Evolutionary conservation across 2,888 invertebrate genomes (phyloP), one percentile per base, ranked within the genome.

Genomic region (Spatulosminthurus flaviceps): DNA sequence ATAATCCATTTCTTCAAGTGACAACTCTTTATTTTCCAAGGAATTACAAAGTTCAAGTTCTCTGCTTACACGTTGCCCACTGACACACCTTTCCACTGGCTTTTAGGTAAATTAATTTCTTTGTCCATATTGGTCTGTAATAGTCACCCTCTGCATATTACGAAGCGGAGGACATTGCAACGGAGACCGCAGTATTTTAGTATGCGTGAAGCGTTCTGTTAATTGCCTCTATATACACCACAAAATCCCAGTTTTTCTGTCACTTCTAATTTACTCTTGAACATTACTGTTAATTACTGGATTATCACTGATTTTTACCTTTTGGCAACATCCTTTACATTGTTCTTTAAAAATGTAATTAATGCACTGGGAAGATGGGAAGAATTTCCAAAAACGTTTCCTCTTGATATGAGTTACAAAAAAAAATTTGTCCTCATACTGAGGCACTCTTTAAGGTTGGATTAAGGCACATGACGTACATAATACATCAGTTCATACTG

Each of bases 21-120:
- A 21, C 64, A 64, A 64, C 22, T 26, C 26, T 64, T 21, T 22
- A 51, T 51, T 51, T 51, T n/a, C n/a, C 0, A 67, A 67, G 67
- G 67, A 29, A 28, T 67, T 67, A 28, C 28, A 67, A 67, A 67
- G 67, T 67, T 67, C 28, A 28, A 24, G 26, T 29, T 67, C 9
- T 51, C 51, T 51, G 13, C 26, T 29, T 26, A 2, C 0, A 24
- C 19, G 28, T 28, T 26, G 11, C 24, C 67, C 28, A 67, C 28
- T 67, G 67, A 67, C 67, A 67, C 28, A 67, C 67, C 51, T 51
- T 19, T 51, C n/a, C 9, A 9, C n/a, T 41, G 41, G 41, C 7
- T 41, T 41, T 51, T 19, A 51, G 16, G 19, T n/a, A 19, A 51
- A 2, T 19, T 9, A 19, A 11, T 51, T n/a, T 16, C n/a, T 51